phyloP scores from a whole-genome alignment of 2,797 vertebrate species.

The Benthosema pterotum region DNA sequence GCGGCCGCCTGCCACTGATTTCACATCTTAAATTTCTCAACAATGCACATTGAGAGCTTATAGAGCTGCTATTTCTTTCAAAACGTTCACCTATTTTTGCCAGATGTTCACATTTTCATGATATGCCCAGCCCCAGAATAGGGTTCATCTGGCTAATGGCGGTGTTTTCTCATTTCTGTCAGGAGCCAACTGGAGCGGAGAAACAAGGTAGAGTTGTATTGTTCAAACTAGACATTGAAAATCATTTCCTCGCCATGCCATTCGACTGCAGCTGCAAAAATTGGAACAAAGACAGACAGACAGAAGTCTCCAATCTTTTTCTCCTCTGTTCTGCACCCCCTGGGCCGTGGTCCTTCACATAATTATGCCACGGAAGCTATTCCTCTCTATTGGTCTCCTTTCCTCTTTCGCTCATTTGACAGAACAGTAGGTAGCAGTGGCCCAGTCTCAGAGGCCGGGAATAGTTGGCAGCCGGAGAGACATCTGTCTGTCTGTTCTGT shows the following conservation, averaged over 20 bases:
- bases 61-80: too few species aligned
- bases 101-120: too few species aligned
- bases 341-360: conserved; percentile 53
- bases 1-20: too few species aligned
- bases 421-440: conserved; percentile 46
- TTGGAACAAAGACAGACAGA: conserved; percentile 38
- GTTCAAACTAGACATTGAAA: conserved; percentile 50
- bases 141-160: conserved; percentile 39
- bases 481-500: conserved; percentile 37
- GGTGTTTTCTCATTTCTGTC: conserved; percentile 34
- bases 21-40: too few species aligned
- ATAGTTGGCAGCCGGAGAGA: conserved; percentile 36
- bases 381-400: conserved; percentile 15
- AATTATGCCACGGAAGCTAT: conserved; percentile 47
- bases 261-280: conserved; percentile 58
- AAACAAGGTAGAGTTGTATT: conserved; percentile 33
- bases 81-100: too few species aligned
- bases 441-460: conserved; percentile 26
- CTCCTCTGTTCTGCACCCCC: conserved; percentile 29
- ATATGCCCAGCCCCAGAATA: too few species aligned
- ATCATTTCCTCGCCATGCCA: conserved; percentile 57
- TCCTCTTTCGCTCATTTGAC: conserved; percentile 44
- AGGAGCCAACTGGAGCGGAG: conserved; percentile 43
- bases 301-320: conserved; percentile 18
- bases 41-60: too few species aligned